Evolutionary conservation across 1,140 invertebrate genomes (phyloP).

Genomic region (Macrobrachium rosenbergii): DNA sequence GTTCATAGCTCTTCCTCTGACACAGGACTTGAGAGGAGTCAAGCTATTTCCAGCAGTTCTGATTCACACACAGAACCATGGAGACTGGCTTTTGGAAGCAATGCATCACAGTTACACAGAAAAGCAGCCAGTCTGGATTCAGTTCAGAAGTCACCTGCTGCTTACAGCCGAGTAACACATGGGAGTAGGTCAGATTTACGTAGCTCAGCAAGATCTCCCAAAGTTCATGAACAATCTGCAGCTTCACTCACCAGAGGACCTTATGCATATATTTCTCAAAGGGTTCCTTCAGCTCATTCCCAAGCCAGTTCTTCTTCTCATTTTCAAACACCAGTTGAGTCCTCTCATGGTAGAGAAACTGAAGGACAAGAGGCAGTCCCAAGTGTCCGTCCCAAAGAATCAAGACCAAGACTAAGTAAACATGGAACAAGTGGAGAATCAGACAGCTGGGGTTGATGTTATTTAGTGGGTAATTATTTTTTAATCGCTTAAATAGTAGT

Average conservation of each 20-base stretch:
- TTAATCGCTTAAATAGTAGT: no score
- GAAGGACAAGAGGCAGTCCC: not conserved
- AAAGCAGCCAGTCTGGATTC: conserved; percentile 42
- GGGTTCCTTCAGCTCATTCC: no score
- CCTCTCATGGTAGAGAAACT: not conserved
- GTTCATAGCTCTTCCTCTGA: conserved; percentile 56
- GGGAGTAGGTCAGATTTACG: conserved; percentile 3
- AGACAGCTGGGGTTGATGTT: conserved; percentile 32
- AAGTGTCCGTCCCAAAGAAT: not conserved
- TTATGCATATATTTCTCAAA: no score
- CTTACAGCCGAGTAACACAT: conserved; percentile 21
- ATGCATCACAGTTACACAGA: not conserved
- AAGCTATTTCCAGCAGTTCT: conserved; percentile 51
- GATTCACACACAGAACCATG: conserved; percentile 57
- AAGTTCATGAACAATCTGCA: not conserved
- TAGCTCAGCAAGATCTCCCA: conserved; percentile 1
- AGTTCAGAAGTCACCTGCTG: conserved; percentile 27
- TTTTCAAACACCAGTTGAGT: not conserved
- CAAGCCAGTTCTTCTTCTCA: no score
- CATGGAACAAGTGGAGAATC: conserved; percentile 36
- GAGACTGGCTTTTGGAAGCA: conserved; percentile 53
- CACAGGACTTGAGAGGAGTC: conserved; percentile 57
- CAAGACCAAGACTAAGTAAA: conserved; percentile 7
- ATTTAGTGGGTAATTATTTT: not conserved
- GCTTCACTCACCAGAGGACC: not conserved